phyloP scores from a whole-genome alignment of 2,797 vertebrate species.

The Etheostoma perlongum region DNA sequence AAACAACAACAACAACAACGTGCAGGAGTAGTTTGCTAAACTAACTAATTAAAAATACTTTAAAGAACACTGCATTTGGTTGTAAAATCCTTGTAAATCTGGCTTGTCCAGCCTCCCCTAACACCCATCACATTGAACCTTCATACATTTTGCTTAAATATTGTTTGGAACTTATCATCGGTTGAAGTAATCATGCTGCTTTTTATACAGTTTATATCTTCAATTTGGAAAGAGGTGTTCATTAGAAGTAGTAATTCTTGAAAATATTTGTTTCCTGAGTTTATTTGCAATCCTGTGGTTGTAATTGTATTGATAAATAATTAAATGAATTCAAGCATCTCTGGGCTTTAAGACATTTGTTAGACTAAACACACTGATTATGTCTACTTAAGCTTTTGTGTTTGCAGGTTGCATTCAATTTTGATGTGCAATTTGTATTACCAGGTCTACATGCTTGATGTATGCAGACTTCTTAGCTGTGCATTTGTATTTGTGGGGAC shows the following conservation, averaged over 20 bases:
- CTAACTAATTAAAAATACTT: background rate
- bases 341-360: slow-evolving; percentile 13
- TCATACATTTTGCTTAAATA: background rate
- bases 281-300: slow-evolving; percentile 25
- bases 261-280: background rate
- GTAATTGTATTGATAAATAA: slow-evolving; percentile 9
- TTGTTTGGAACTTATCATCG: background rate
- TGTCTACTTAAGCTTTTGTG: background rate
- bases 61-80: background rate
- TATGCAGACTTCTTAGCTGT: slow-evolving; percentile 35
- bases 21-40: background rate
- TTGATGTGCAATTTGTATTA: slow-evolving; percentile 18
- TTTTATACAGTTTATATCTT: background rate
- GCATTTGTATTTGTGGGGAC: slow-evolving; percentile 55
- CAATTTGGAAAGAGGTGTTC: background rate
- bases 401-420: slow-evolving; percentile 8
- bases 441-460: background rate
- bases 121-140: background rate
- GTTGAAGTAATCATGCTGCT: background rate
- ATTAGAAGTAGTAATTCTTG: background rate
- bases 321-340: slow-evolving; percentile 18
- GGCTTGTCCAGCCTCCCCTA: background rate
- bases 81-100: background rate
- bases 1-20: background rate
- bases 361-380: background rate